phyloP scores from a whole-genome alignment of 2,797 vertebrate genomes.

The Gobionotothen gibberifrons region DNA sequence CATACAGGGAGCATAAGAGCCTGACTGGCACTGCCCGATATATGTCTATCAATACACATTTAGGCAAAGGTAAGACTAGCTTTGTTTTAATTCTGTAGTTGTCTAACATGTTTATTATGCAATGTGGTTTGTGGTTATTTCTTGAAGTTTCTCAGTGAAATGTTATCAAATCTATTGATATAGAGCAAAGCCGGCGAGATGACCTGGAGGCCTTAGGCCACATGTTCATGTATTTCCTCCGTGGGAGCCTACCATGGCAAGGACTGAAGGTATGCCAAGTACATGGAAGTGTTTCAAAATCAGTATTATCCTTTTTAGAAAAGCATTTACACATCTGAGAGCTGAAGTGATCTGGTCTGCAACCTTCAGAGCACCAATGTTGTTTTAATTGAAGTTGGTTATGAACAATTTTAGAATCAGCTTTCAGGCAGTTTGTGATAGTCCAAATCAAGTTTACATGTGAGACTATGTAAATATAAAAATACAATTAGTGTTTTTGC shows the following conservation, averaged over 20 bases:
- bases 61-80: constrained; percentile 92
- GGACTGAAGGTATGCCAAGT: constrained; percentile 91
- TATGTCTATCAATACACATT: constrained; percentile 99
- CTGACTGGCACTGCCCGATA: constrained; percentile 98
- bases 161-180: constrained; percentile 49
- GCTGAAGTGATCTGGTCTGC: neutral
- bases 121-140: neutral
- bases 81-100: neutral
- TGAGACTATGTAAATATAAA: neutral
- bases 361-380: neutral
- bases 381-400: neutral
- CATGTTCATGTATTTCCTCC: constrained; percentile 99
- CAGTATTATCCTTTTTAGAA: neutral
- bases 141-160: constrained; percentile 33
- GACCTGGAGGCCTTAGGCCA: constrained; percentile 99
- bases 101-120: neutral
- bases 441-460: neutral
- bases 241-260: constrained; percentile 98
- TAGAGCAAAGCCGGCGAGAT: constrained; percentile 98
- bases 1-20: constrained; percentile 98
- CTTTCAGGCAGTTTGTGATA: neutral
- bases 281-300: neutral
- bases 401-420: neutral
- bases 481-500: too few species aligned
- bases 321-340: neutral